Evolutionary conservation across 2,888 invertebrate species (phyloP).

Genomic region (Yponomeuta malinellus): DNA sequence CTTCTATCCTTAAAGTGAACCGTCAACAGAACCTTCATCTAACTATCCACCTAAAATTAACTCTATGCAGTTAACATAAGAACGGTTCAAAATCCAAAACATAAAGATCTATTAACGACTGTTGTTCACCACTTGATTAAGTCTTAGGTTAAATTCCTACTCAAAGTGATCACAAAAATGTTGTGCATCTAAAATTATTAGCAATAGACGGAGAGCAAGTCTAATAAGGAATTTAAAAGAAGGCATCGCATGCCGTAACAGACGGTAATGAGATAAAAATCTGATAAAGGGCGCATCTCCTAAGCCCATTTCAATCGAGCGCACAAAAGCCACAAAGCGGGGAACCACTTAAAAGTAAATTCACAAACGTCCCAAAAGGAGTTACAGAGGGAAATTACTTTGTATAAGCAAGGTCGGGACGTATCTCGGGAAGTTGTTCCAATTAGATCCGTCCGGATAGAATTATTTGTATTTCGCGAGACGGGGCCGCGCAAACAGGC

Average conservation of each 20-base stretch:
- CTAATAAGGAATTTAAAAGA: neutral
- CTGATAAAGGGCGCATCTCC: neutral
- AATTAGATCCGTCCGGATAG: constrained; percentile 10
- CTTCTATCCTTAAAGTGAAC: too few relatives aligned
- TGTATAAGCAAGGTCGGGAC: neutral
- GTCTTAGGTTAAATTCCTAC: too few relatives aligned
- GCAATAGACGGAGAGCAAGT: too few relatives aligned
- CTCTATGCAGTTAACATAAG: too few relatives aligned
- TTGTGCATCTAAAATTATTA: too few relatives aligned
- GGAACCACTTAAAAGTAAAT: constrained; percentile 8
- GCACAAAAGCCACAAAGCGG: neutral
- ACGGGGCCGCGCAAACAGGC: neutral
- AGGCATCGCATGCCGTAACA: neutral
- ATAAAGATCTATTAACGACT: too few relatives aligned
- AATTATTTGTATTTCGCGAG: constrained; percentile 8
- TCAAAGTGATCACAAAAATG: too few relatives aligned
- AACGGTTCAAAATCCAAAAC: too few relatives aligned
- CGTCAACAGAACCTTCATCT: too few relatives aligned
- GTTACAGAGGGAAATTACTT: constrained; percentile 7
- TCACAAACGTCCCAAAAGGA: constrained; percentile 5
- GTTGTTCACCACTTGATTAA: too few relatives aligned
- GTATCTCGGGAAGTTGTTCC: constrained; percentile 7
- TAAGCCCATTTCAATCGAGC: constrained; percentile 1
- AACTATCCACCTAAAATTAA: too few relatives aligned
- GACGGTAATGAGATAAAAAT: constrained; percentile 1